These are phyloP conservation scores for Agrenia bidenticulata DNA, from an alignment of 2,888 invertebrate species.

Conservation along the genomic window DNA sequence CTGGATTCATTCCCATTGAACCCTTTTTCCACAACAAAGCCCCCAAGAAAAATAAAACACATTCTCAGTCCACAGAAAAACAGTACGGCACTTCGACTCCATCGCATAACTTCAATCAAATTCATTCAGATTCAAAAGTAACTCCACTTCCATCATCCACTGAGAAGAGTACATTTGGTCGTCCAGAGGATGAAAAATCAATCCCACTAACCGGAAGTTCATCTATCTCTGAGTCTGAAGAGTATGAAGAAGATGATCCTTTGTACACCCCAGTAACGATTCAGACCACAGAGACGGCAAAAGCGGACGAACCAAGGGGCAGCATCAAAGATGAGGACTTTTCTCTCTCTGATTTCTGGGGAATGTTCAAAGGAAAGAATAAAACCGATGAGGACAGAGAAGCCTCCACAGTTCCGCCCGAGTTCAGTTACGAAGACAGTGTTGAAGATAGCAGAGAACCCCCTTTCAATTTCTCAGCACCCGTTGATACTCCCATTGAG, in stretches of 20 bases:
- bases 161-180: neutral
- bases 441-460: slow-evolving; percentile 4
- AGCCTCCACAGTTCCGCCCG: neutral
- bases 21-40: slow-evolving; percentile 49
- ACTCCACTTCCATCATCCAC: slow-evolving; percentile 22
- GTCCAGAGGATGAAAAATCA: neutral
- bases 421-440: slow-evolving; percentile 4
- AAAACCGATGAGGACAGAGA: neutral
- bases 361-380: slow-evolving; percentile 45
- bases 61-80: slow-evolving; percentile 19
- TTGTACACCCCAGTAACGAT: slow-evolving; percentile 46
- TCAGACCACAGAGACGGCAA: slow-evolving; percentile 22
- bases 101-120: slow-evolving; percentile 20
- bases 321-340: slow-evolving; percentile 31
- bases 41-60: neutral
- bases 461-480: slow-evolving; percentile 45
- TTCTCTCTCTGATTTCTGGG: slow-evolving; percentile 50
- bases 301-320: slow-evolving; percentile 1
- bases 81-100: slow-evolving; percentile 32
- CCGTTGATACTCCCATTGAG: slow-evolving; percentile 38
- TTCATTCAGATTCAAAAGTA: slow-evolving; percentile 11
- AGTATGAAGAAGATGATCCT: slow-evolving; percentile 43
- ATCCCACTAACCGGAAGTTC: neutral
- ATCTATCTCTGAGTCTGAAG: slow-evolving; percentile 30
- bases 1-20: slow-evolving; percentile 52